Conservation (phyloP, 2,113 vertebrate genomes). For the Charina bottae region DNA sequence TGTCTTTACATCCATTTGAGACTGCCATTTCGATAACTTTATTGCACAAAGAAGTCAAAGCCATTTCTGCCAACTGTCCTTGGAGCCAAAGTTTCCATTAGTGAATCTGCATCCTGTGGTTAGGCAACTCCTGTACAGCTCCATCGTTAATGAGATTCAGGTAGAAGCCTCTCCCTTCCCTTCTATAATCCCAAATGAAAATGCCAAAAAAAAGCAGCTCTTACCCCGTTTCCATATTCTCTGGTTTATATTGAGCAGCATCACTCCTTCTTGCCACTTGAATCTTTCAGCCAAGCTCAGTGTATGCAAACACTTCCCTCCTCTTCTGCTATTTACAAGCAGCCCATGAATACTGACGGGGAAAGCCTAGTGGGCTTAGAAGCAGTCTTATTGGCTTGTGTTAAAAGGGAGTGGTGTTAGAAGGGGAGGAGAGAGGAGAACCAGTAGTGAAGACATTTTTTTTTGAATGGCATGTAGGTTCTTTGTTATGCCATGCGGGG, state of each 20-base stretch:
- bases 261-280: conserved; percentile 16
- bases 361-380: conserved; percentile 41
- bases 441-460: conserved; percentile 13
- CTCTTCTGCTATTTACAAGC: conserved; percentile 62
- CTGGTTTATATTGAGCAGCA: conserved; percentile 6
- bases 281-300: conserved; percentile 22
- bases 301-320: conserved; percentile 13
- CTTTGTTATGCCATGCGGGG: conserved; percentile 22
- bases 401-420: conserved; percentile 50
- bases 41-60: not conserved
- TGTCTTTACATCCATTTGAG: not conserved
- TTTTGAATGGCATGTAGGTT: conserved; percentile 36
- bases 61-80: not conserved
- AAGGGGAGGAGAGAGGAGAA: conserved; percentile 25
- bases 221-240: conserved; percentile 11
- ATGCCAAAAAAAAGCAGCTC: conserved; percentile 18
- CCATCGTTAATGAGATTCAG: not conserved
- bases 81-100: conserved; percentile 24
- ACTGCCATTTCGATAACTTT: not conserved
- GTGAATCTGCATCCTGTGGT: not conserved
- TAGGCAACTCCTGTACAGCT: not conserved
- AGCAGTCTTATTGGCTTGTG: conserved; percentile 57
- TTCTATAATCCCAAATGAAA: conserved; percentile 9
- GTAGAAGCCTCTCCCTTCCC: not conserved
- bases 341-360: conserved; percentile 42